Base-by-base conservation (phyloP, 1,140 invertebrate genomes). In the Panonychus citri region DNA sequence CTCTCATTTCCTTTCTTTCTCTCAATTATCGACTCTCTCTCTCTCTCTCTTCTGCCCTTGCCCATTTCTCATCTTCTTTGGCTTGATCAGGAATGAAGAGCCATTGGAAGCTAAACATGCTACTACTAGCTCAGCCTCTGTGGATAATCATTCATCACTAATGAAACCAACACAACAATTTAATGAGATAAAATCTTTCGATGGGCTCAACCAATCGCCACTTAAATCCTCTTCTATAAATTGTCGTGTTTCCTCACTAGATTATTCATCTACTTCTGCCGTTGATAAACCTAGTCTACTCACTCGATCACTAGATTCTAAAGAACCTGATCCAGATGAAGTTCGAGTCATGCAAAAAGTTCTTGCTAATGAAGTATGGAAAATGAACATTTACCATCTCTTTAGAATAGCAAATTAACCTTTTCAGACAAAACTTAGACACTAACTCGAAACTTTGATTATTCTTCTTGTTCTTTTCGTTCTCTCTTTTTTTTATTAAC, bases 291-390 rank as follows among this genome's bases (percentile, higher is more conserved):
- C 69, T 3, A 64, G 70, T 50, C 64, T n/a, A n/a, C n/a, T n/a
- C 13, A 30, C 13, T 27, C 42, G 42, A 15, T 42, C 34, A 25
- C 40, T 19, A 58, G 12, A 40, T 43, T 17, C 13, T 3, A 50
- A 81, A 51, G 83, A 84, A 2, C 76, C 79, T 1, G 81, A 85
- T 62, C 85, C 83, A 1, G 85, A 91, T 66, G 86, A 91, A 75
- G 83, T 93, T 46, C 73, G 84, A 61, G 85, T 89, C 25, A 87
- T 91, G 84, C 76, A 78, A 54, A 90, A 89, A 72, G 82, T 91
- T 17, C 74, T 91, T 43, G 82, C 83, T 55, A 77, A 82, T 62
- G 76, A 83, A 70, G 82, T 85, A 67, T 73, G 72, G 68, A 40
- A 12, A 34, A 7, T 34, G 12, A 34, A n/a, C n/a, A n/a, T n/a